Conservation (phyloP, 2,888 invertebrate genomes). For the Plutella xylostella region DNA sequence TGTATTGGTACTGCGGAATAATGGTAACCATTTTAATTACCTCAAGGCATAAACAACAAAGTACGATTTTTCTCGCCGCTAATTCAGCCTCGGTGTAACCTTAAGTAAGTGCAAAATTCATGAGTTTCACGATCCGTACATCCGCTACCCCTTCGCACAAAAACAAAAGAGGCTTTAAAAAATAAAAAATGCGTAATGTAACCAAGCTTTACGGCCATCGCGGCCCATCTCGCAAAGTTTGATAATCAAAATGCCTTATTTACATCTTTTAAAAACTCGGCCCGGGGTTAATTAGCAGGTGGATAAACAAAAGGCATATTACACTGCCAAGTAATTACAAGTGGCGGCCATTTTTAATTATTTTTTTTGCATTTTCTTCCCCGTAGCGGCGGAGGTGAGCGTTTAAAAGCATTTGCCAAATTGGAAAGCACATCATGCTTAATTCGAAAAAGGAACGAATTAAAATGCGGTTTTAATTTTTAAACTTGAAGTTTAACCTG, state of each 20-base stretch:
- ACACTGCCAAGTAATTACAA: constrained; percentile 64
- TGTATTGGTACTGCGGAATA: no score
- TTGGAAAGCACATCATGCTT: constrained; percentile 24
- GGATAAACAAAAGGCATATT: constrained; percentile 67
- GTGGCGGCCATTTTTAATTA: constrained; percentile 29
- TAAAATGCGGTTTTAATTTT: no score
- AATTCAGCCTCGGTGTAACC: no score
- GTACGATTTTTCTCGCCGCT: no score
- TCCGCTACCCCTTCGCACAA: no score
- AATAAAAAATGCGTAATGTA: no score
- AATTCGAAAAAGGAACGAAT: background rate
- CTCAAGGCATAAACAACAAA: no score
- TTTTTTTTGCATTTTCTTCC: constrained; percentile 37
- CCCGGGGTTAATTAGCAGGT: constrained; percentile 64
- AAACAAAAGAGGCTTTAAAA: no score
- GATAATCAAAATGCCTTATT: constrained; percentile 45
- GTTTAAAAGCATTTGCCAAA: constrained; percentile 18
- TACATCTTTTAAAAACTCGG: constrained; percentile 55
- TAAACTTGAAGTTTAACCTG: no score
- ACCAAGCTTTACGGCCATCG: constrained; percentile 19
- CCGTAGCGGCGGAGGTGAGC: background rate
- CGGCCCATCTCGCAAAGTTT: constrained; percentile 52
- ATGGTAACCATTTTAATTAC: no score
- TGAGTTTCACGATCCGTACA: no score
- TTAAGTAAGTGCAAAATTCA: no score